Conservation (phyloP, 2,888 invertebrate species). For the Geotrupes spiniger region DNA sequence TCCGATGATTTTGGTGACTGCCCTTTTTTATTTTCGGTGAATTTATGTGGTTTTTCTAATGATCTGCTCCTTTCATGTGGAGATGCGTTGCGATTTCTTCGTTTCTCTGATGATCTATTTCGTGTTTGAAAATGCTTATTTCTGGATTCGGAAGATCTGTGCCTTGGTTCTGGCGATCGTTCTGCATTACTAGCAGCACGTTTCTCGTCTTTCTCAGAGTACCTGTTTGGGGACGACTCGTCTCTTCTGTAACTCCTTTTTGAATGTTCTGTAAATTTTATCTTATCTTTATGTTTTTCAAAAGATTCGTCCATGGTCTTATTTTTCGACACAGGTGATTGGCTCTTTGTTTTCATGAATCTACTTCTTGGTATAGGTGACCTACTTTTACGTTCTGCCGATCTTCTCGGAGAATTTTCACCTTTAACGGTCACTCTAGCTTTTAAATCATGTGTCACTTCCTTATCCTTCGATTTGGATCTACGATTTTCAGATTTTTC, state of each 20-base stretch:
- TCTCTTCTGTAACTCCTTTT: slow-evolving; percentile 4
- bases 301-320: background rate
- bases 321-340: slow-evolving; percentile 6
- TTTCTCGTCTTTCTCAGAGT: slow-evolving; percentile 3
- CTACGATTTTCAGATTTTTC: slow-evolving; percentile 11
- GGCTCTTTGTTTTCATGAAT: background rate
- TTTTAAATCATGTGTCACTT: slow-evolving; percentile 34
- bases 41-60: slow-evolving; percentile 1
- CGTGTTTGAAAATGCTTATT: background rate
- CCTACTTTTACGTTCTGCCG: slow-evolving; percentile 11
- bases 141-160: slow-evolving; percentile 11
- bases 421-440: slow-evolving; percentile 40
- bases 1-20: too few species aligned
- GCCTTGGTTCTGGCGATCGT: slow-evolving; percentile 10
- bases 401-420: slow-evolving; percentile 14
- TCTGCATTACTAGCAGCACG: background rate
- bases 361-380: background rate
- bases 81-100: background rate
- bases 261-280: slow-evolving; percentile 1
- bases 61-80: slow-evolving; percentile 9
- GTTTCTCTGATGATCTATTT: slow-evolving; percentile 8
- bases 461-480: slow-evolving; percentile 8
- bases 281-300: background rate
- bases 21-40: too few species aligned
- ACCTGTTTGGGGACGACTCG: background rate